phyloP scores from a whole-genome alignment of 2,113 vertebrate genomes.

The Xenopus borealis region DNA sequence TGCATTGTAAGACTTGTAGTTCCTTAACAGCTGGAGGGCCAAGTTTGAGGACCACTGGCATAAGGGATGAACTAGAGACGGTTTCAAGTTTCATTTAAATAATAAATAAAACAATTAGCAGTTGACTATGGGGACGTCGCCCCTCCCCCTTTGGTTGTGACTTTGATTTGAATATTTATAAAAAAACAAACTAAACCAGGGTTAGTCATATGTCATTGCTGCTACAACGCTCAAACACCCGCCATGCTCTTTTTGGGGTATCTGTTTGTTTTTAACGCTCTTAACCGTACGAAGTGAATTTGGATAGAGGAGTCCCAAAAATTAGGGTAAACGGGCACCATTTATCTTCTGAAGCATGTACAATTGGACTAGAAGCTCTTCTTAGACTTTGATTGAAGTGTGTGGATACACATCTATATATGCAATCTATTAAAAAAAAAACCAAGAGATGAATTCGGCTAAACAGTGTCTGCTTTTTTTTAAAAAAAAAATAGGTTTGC shows the following conservation, averaged over 20 bases:
- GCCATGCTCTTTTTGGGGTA: conserved; percentile 61
- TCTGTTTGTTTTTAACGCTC: conserved; percentile 75
- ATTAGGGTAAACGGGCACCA: conserved; percentile 65
- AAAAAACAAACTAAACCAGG: conserved; percentile 51
- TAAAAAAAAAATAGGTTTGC: background rate
- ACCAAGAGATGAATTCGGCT: conserved; percentile 62
- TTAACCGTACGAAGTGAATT: conserved; percentile 76
- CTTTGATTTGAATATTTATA: conserved; percentile 83
- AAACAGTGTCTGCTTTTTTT: conserved; percentile 47
- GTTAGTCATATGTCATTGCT: conserved; percentile 80
- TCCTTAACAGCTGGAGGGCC: too few relatives aligned
- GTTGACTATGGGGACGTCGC: conserved; percentile 80
- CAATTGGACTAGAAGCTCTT: conserved; percentile 77
- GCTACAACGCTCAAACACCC: conserved; percentile 77
- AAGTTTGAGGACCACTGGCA: too few relatives aligned
- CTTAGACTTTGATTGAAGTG: conserved; percentile 76
- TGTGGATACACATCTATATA: conserved; percentile 89
- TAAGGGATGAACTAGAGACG: conserved; percentile 73
- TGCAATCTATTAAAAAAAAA: conserved; percentile 79
- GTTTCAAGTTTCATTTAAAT: conserved; percentile 69
- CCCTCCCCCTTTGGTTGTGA: conserved; percentile 77
- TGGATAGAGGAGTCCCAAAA: conserved; percentile 79
- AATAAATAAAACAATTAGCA: conserved; percentile 69
- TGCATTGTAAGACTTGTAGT: too few relatives aligned
- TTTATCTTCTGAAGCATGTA: conserved; percentile 82